Evolutionary conservation across 37 sponge, comb jelly and placozoan species (phyloP).

Genomic region (Spongilla lacustris): DNA sequence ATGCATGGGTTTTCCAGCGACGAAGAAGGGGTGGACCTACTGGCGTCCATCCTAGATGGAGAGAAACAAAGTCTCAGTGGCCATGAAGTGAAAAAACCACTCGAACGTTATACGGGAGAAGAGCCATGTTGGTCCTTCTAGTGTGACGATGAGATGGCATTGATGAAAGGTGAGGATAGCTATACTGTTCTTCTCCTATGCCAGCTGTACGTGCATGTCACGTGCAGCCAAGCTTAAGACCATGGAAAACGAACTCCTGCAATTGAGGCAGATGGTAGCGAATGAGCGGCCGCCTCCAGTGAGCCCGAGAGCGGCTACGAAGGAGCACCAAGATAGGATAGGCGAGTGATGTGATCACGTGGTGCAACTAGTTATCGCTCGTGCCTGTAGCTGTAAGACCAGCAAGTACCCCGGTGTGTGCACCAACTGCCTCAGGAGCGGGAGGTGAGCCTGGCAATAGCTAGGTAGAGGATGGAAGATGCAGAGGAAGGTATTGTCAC

Average conservation of each 20-base stretch:
- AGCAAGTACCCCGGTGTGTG: not conserved
- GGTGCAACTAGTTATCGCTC: not conserved
- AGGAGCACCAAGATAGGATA: not conserved
- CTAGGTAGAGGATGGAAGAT: slow-evolving; percentile 13
- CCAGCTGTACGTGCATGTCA: not conserved
- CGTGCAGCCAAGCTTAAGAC: not conserved
- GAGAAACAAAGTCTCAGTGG: not conserved
- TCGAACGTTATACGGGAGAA: not conserved
- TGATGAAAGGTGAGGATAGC: not conserved
- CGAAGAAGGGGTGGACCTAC: slow-evolving; percentile 7
- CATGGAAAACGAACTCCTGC: not conserved
- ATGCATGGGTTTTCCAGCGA: not conserved
- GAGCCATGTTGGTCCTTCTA: not conserved
- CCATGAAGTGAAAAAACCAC: not conserved
- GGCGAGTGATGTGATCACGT: not conserved
- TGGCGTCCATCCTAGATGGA: not conserved
- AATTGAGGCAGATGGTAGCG: not conserved
- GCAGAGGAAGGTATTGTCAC: slow-evolving; percentile 5
- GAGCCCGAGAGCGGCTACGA: not conserved
- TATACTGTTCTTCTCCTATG: not conserved
- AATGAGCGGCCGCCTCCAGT: not conserved
- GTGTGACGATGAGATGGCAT: not conserved
- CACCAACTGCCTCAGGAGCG: not conserved
- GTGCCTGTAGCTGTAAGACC: not conserved
- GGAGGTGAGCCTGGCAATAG: not conserved